phyloP scores from a whole-genome alignment of 2,888 invertebrate species.

The Limnephilus auricula region DNA sequence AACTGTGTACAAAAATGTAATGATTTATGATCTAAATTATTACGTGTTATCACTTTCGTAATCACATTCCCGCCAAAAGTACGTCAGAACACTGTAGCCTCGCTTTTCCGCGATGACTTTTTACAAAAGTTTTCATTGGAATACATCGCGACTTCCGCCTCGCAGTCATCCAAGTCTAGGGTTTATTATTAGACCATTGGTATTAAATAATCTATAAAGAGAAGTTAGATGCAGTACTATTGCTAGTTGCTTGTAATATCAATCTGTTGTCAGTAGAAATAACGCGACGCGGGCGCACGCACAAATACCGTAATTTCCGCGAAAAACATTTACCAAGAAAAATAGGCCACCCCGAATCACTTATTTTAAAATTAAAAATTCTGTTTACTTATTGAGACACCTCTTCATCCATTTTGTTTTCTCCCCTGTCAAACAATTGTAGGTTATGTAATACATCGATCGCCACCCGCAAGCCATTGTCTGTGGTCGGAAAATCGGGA shows the following conservation, averaged over 20 bases:
- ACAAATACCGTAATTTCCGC: not conserved
- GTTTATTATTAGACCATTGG: conserved; percentile 31
- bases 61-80: not conserved
- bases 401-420: not conserved
- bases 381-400: not conserved
- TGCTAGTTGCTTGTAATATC: conserved; percentile 22
- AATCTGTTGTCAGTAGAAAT: conserved; percentile 9
- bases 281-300: not conserved
- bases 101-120: conserved; percentile 18
- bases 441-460: conserved; percentile 55
- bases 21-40: not conserved
- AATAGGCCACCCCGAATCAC: not conserved
- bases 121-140: not conserved
- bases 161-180: conserved; percentile 29
- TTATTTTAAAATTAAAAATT: not conserved
- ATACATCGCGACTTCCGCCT: conserved; percentile 33
- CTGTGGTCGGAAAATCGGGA: conserved; percentile 52
- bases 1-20: too few relatives aligned
- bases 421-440: conserved; percentile 24
- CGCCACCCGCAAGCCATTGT: conserved; percentile 47
- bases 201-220: conserved; percentile 20
- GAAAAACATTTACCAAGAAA: not conserved
- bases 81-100: not conserved
- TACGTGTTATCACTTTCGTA: conserved; percentile 15
- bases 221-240: conserved; percentile 12